Conservation (phyloP, 2,113 vertebrate genomes). For the Pygathrix nemaeus region DNA sequence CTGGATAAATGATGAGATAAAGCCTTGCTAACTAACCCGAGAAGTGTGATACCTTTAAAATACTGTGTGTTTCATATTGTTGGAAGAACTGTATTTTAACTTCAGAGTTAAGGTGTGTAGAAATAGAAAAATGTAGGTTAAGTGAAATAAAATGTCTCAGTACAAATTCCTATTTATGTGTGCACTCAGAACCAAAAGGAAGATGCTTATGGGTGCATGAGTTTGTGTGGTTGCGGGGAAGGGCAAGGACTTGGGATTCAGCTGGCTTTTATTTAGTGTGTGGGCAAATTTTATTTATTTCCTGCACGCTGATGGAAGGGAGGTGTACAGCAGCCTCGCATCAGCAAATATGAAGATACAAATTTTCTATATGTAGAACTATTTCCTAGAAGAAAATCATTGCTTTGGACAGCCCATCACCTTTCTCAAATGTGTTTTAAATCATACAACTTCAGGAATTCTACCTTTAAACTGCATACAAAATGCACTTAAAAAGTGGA, state of each 20-base stretch:
- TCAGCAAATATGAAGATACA: not conserved
- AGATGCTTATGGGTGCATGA: not conserved
- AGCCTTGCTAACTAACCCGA: too few species aligned
- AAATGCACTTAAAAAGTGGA: not conserved
- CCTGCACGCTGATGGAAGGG: not conserved
- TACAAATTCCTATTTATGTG: not conserved
- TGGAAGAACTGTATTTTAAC: not conserved
- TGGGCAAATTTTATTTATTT: not conserved
- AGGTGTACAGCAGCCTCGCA: not conserved
- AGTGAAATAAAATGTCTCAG: not conserved
- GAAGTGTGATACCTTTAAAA: not conserved
- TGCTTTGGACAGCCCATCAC: not conserved
- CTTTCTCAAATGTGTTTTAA: not conserved
- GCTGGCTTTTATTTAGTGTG: not conserved
- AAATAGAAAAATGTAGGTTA: not conserved
- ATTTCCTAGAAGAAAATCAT: not conserved
- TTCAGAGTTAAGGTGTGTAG: not conserved
- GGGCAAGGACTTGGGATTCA: accelerated
- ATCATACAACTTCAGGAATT: not conserved
- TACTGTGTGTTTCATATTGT: not conserved
- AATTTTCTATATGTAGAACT: not conserved
- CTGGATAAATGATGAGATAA: not conserved
- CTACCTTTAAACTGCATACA: not conserved
- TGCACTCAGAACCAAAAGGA: too few species aligned
- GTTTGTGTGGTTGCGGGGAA: not conserved